These are phyloP conservation scores for Brachionus calyciflorus DNA, from an alignment of 1,140 invertebrate species.

Conservation along the genomic window DNA sequence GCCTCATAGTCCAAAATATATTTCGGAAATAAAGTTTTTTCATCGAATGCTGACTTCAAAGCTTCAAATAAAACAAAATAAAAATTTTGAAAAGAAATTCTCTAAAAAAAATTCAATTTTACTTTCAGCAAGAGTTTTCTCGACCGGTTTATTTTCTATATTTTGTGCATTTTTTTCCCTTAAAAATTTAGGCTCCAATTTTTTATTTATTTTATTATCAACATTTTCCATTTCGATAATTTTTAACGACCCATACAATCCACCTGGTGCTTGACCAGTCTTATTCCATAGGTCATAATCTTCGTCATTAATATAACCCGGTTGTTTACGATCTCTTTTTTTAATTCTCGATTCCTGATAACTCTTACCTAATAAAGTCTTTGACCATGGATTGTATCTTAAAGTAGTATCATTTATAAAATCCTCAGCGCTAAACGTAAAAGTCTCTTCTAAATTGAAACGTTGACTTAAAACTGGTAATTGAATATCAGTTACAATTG, in stretches of 20 bases:
- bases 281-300: constrained; percentile 58
- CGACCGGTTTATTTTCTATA: not conserved
- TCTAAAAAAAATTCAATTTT: not conserved
- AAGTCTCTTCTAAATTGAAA: constrained; percentile 16
- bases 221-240: not conserved
- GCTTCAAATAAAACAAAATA: constrained; percentile 50
- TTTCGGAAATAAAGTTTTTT: constrained; percentile 59
- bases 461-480: not conserved
- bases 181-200: not conserved
- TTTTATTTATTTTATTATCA: not conserved
- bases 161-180: constrained; percentile 2
- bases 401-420: constrained; percentile 10
- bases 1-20: constrained; percentile 59
- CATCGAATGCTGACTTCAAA: constrained; percentile 57
- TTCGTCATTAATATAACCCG: constrained; percentile 54
- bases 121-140: constrained; percentile 40
- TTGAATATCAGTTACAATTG: not conserved
- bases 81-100: not conserved
- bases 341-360: constrained; percentile 55
- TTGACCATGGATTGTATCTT: constrained; percentile 38
- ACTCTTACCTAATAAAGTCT: constrained; percentile 36
- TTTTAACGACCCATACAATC: constrained; percentile 52
- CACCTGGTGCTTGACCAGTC: constrained; percentile 55
- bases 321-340: constrained; percentile 56
- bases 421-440: not conserved